phyloP scores from a whole-genome alignment of 2,113 vertebrate species.

The Ursus arctos region DNA sequence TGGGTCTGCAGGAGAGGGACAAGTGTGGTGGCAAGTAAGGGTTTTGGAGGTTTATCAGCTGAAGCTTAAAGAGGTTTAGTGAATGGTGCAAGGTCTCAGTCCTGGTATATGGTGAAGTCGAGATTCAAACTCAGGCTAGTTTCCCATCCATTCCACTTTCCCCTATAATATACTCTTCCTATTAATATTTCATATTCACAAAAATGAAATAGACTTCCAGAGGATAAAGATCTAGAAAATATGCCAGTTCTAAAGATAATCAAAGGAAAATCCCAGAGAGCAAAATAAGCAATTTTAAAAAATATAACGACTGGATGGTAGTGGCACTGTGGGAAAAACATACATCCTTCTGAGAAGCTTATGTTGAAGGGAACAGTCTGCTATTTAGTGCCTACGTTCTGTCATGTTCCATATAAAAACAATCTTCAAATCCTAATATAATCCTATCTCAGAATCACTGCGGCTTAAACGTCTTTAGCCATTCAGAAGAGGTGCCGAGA shows the following conservation, averaged over 20 bases:
- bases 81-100: not conserved
- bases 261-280: not conserved
- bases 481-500: not conserved
- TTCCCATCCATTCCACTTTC: not conserved
- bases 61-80: not conserved
- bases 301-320: not conserved
- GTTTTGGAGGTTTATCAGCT: not conserved
- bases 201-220: not conserved
- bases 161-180: not conserved
- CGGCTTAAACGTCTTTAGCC: slow-evolving; percentile 24
- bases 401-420: not conserved
- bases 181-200: not conserved
- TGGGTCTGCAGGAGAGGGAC: accelerated
- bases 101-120: not conserved
- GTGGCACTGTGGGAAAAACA: not conserved
- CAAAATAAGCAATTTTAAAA: not conserved
- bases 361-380: not conserved
- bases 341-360: not conserved
- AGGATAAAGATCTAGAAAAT: not conserved
- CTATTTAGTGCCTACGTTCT: not conserved
- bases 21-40: not conserved
- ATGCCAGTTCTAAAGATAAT: not conserved
- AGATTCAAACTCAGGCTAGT: not conserved
- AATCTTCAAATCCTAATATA: not conserved
- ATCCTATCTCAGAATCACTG: not conserved